Evolutionary conservation across 2,113 vertebrate species (phyloP), one percentile per base, ranked within the genome.

Genomic region (Carassius carassius): DNA sequence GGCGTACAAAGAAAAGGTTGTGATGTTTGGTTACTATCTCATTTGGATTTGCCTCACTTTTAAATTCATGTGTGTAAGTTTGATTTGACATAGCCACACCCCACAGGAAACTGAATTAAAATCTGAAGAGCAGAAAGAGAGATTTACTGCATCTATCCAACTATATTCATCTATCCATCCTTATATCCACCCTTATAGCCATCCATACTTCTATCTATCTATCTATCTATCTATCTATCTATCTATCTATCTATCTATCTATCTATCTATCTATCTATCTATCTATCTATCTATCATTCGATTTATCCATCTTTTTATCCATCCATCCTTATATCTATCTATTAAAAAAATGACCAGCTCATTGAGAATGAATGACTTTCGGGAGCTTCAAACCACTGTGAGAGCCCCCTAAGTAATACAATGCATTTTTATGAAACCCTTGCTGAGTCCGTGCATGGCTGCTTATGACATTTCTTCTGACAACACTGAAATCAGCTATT

Each of bases 401-500:
- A 78, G 37, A 21, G 1, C 17, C 51, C 76, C 44, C 12, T 2
- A 16, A 79, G 58, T 3, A 47, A 79, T 16, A 17, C n/a, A 29
- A 12, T 29, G 17, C 47, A 58, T 23, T 82, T 58, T 72, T 37
- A 56, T 75, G 14, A 17, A 81, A 54, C 76, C 23, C 72, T 73
- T 78, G 75, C 29, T 7, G 37, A 32, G 60, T 58, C 35, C 32
- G 44, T 29, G 63, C 21, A 37, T 41, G 51, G 9, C 82, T 65
- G 13, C 35, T 80, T 84, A 47, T 23, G 25, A 56, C 37, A 72
- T 82, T 82, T 87, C n/a, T 65, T 25, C 29, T 72, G 63, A 47
- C 72, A 85, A 81, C 51, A 87, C 29, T 79, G 67, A 82, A 82
- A 82, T 83, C 63, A 85, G 80, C 84, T 16, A 16, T 72, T 69